Evolutionary conservation across 2,797 vertebrate genomes (phyloP), one percentile per base, ranked within the genome.

Genomic region (Gouania willdenowi): DNA sequence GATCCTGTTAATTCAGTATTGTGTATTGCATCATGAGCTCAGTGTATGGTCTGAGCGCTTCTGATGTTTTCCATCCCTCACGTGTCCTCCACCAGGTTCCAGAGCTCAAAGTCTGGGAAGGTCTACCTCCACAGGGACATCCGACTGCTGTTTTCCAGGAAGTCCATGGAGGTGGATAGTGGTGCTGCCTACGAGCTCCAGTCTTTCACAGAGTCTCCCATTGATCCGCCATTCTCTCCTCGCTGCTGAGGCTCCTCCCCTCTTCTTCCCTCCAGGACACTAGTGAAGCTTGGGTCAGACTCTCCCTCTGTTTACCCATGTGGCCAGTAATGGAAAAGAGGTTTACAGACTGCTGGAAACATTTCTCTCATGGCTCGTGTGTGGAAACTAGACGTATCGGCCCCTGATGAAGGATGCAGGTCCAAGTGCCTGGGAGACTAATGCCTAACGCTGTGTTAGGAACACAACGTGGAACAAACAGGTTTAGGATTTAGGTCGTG

Each of bases 121-220:
- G 94, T 98, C 93, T 99, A 99, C 96, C 97, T 99, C 93, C 95
- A 99, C 69, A 90, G 93, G 89, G 97, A 99, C 82, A 93, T 99
- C 71, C 91, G 94, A 63, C 91, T 99, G 82, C 90, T 98, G 34
- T 98, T 99, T 83, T 98, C 96, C 71, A 92, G 96, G 70, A 99
- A 98, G 89, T 99, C 97, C 67, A 99, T 98, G 95, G 97, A 99
- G 93, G 96, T 99, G 68, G 97, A 99, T 77, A 97, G 96, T 3
- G 97, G 97, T 86, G 96, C 96, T 87, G 97, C 96, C 30, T 99
- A 99, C 1, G 97, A 99, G 88, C 93, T 99, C 67, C 97, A 98
- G 86, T 98, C 95, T 60, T 97, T 94, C 83, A 97, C 92, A 59
- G 97, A 99, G 74, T 93, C 91, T 5, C 97, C 97, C 28, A 92